Base-by-base conservation (phyloP, 2,888 invertebrate genomes). In the Marronus borbonicus region DNA sequence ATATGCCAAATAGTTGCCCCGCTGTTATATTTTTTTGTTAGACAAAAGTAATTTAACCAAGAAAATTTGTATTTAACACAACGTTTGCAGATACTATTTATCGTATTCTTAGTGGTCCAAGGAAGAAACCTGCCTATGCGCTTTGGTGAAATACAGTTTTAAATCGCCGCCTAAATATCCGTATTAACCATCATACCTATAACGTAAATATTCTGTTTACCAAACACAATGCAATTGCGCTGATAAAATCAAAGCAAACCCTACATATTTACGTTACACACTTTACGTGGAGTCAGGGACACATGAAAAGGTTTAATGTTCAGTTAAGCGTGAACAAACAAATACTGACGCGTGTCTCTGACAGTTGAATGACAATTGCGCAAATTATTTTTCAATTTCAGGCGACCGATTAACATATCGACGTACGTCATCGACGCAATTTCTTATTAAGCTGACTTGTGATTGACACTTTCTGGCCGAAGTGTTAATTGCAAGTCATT, bases 241-340 rank as follows among this genome's bases (percentile, higher is more conserved):
- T 24, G 49, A 60, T 60, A 44, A 74, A 74, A 62, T 60, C 39
- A 74, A 74, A 74, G 60, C 60, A 62, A 44, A 74, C 62, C 62
- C 72, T 66, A 24, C 55, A 20, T 31, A 70, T 58, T 70, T 70
- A 24, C 24, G 24, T 24, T 24, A 24, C 24, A 24, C 24, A 24
- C 24, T 24, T 24, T 24, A 58, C 36, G 36, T 50, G 49, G 20
- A 74, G 62, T 62, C 72, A 60, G 65, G 64, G 44, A 62, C 50
- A 72, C 74, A 66, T 77, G 76, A 58, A 64, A 72, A 80, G 74
- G 76, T 74, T 76, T 50, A 74, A 62, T 64, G 64, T 64, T 20
- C 83, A 81, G 79, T 84, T 83, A 82, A 82, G 83, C 80, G 84
- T 84, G 81, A 85, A 84, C 81, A 83, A 80, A 83, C 84, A 84